Evolutionary conservation across 1,140 invertebrate species (phyloP), one percentile per base, ranked within the genome.

Genomic region (Calephelis nemesis): DNA sequence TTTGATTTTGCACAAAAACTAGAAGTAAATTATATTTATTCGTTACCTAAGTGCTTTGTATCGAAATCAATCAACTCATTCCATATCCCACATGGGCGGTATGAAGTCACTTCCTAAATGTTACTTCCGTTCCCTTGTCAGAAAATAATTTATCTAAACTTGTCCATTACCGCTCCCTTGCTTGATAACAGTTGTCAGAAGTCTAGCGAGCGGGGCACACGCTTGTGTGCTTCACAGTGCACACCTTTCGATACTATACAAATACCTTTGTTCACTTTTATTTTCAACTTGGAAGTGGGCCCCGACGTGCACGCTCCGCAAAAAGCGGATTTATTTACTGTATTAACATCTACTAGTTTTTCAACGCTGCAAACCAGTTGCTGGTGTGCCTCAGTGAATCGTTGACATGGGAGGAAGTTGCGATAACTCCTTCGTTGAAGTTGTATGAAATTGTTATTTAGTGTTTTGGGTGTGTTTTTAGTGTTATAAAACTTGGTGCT

Each of bases 141-240:
- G 73, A 78, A 78, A 79, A 75, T 81, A 78, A 88, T 87, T 88
- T 88, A 86, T 88, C 82, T 83, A 81, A 82, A 81, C 78, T 83
- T 81, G 82, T 83, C 87, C 83, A 87, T 90, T 88, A 90, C 71
- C 71, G 77, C 78, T 74, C 82, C 84, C 83, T 80, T 76, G 72
- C 65, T 63, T 81, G 85, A 87, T 88, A 87, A 87, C 80, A 80
- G 79, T 87, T 78, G 81, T 74, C 80, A 78, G 79, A 5, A 7
- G 42, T 7, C 42, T 74, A 72, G 65, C 75, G 77, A 63, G 62
- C 77, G 79, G 67, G 70, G 72, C 76, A 73, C 63, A 70, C 85
- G 82, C 70, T 64, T 73, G 74, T 72, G 74, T 73, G 52, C 52
- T 5, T 15, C 52, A 39, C 42, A 45, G 42, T 45, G 42, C 42